Evolutionary conservation across 37 sponge, comb jelly and placozoan species (phyloP).

Genomic region (Haliclona indistincta): DNA sequence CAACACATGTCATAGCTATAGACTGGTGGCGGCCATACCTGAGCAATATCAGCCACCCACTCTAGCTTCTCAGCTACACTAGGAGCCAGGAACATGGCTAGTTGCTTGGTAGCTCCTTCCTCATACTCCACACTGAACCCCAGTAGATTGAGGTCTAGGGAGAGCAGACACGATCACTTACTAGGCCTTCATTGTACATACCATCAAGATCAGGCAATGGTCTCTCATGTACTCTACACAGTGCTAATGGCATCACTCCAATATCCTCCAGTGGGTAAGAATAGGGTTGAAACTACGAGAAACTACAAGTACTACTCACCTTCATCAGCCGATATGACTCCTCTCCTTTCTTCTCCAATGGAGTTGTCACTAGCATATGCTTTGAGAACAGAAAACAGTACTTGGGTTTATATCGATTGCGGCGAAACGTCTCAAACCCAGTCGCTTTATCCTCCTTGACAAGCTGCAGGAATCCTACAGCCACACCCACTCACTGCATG

Average conservation of each 20-base stretch:
- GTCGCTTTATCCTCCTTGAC: not conserved
- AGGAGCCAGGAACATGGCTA: constrained; percentile 20
- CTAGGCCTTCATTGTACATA: not conserved
- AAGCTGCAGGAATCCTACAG: not conserved
- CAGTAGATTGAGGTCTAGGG: not conserved
- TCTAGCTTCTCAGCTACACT: constrained; percentile 56
- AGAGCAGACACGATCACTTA: not conserved
- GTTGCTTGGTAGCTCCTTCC: constrained; percentile 7
- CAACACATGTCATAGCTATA: too few relatives aligned
- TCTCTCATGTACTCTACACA: not conserved
- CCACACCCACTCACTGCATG: not conserved
- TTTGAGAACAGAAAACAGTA: constrained; percentile 70
- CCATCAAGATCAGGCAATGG: not conserved
- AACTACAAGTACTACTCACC: constrained; percentile 13
- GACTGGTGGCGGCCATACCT: too few relatives aligned
- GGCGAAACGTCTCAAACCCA: not conserved
- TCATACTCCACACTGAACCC: not conserved
- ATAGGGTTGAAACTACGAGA: too few relatives aligned
- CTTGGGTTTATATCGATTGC: constrained; percentile 13
- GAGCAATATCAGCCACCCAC: constrained; percentile 64
- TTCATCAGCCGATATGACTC: constrained; percentile 35
- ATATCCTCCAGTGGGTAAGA: not conserved
- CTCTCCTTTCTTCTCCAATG: constrained; percentile 30
- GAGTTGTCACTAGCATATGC: constrained; percentile 52
- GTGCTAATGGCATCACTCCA: not conserved